Evolutionary conservation across 2,797 vertebrate genomes (phyloP).

Genomic region (Tragelaphus eurycerus): DNA sequence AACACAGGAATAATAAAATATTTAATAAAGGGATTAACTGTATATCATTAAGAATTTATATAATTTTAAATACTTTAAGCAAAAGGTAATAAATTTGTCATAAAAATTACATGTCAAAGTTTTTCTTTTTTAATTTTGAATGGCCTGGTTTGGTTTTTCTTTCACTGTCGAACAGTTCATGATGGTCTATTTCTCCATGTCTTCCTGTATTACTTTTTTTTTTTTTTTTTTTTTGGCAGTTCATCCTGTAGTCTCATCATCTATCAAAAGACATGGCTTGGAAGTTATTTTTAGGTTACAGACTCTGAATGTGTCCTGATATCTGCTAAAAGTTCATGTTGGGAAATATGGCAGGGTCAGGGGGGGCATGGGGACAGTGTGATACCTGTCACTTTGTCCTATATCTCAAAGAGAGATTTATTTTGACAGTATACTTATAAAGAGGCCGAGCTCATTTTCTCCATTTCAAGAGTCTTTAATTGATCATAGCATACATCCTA

Average conservation of each 20-base stretch:
- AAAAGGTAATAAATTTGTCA: background rate
- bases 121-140: background rate
- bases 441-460: background rate
- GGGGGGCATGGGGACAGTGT: background rate
- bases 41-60: background rate
- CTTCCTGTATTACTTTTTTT: background rate
- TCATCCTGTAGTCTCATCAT: background rate
- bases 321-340: background rate
- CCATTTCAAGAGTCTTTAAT: background rate
- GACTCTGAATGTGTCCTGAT: background rate
- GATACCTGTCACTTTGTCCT: background rate
- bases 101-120: background rate
- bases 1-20: background rate
- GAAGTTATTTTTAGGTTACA: background rate
- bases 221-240: background rate
- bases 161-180: background rate
- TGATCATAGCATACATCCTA: background rate
- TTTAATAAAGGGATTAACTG: background rate
- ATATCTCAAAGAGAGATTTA: background rate
- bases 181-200: background rate
- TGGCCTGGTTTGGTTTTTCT: background rate
- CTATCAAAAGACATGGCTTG: background rate
- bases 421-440: background rate
- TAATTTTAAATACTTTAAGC: background rate
- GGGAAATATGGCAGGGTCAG: background rate